Evolutionary conservation across 1,140 invertebrate species (phyloP).

Genomic region (Reticulitermes speratus): DNA sequence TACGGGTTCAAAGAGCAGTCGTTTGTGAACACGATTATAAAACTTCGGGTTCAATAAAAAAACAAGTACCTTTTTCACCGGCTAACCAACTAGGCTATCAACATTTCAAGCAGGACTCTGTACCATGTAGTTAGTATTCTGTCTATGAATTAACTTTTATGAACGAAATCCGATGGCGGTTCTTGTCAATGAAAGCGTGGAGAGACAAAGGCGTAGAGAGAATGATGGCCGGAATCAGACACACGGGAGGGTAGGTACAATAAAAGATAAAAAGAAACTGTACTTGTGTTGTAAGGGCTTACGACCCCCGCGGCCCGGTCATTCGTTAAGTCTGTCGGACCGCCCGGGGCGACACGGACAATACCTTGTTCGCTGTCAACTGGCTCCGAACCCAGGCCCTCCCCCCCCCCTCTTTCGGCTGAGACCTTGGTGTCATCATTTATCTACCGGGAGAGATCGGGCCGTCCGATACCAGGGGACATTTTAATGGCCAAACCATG

Average conservation of each 20-base stretch:
- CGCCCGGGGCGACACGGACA: constrained; percentile 34
- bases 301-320: not conserved
- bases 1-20: no score
- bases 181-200: not conserved
- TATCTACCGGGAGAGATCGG: constrained; percentile 52
- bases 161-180: not conserved
- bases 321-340: constrained; percentile 24
- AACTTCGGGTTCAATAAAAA: no score
- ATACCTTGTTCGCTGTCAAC: constrained; percentile 35
- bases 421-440: constrained; percentile 51
- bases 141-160: constrained; percentile 8
- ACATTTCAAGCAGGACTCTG: no score
- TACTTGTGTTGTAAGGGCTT: not conserved
- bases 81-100: no score
- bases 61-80: no score
- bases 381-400: constrained; percentile 25
- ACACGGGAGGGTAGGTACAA: not conserved
- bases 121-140: no score
- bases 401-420: constrained; percentile 21
- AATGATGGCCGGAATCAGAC: not conserved
- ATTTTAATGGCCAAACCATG: constrained; percentile 61
- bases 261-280: not conserved
- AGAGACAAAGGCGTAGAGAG: not conserved
- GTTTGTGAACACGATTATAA: no score
- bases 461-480: constrained; percentile 53